phyloP scores from a whole-genome alignment of 2,888 invertebrate genomes.

The Rhorus exstirpatorius region DNA sequence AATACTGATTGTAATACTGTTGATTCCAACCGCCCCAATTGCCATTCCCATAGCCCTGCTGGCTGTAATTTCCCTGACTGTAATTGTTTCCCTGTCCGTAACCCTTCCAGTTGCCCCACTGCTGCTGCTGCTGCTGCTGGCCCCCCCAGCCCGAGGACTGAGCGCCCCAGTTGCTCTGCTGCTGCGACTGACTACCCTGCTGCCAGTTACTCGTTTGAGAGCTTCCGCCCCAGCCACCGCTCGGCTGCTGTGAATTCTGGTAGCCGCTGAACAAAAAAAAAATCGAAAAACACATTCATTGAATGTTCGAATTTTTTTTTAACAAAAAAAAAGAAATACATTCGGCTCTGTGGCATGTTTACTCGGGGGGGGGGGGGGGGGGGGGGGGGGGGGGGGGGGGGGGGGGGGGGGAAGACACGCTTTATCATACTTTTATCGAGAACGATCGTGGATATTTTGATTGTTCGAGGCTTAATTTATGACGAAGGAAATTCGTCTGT shows the following conservation, averaged over 20 bases:
- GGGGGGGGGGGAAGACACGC: no score
- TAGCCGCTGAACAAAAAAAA: constrained; percentile 72
- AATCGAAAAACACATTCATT: neutral
- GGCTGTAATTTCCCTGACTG: constrained; percentile 74
- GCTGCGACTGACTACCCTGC: constrained; percentile 74
- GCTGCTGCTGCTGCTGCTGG: constrained; percentile 74
- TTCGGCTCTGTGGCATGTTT: no score
- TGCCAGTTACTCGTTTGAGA: constrained; percentile 71
- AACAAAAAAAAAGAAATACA: neutral
- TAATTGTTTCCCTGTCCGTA: constrained; percentile 78
- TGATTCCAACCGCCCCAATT: constrained; percentile 84
- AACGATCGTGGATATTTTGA: no score
- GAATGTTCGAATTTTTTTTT: neutral
- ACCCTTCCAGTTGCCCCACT: constrained; percentile 81
- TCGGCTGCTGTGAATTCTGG: constrained; percentile 76
- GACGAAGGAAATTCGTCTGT: no score
- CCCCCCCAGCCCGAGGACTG: constrained; percentile 27
- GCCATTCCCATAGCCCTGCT: constrained; percentile 82
- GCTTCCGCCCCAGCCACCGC: constrained; percentile 70
- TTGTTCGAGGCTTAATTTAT: no score
- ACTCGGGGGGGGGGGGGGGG: no score
- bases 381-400: no score
- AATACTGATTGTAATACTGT: constrained; percentile 85
- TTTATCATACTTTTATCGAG: no score
- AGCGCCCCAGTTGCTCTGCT: constrained; percentile 73